Base-by-base conservation (phyloP, 2,888 invertebrate species). In the Platycnemis pennipes region DNA sequence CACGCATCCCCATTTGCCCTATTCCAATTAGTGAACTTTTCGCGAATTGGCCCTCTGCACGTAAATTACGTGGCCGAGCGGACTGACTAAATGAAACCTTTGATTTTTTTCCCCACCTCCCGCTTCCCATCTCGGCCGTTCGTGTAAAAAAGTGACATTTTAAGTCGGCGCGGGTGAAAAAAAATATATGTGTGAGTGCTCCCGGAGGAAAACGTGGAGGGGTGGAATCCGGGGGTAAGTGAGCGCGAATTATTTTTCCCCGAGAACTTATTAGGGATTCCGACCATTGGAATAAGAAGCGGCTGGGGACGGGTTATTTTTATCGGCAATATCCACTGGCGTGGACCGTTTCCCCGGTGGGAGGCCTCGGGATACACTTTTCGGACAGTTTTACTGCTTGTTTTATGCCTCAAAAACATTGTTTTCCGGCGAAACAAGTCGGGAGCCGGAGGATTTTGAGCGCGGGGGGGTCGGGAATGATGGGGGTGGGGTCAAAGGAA, bases 381-480 rank as follows among this genome's bases (percentile, higher is more conserved):
- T 44, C 91, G 63, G 91, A 91, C 91, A 91, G 91, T 91, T 91
- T 91, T 91, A 91, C 63, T 63, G 44, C 69, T 91, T 91, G 91
- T 91, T 91, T 91, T 91, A 91, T 91, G 91, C 63, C 63, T 69
- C 63, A 42, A 63, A 56, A 53, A 77, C 63, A 44, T 91, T 44
- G 91, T 91, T 91, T n/a, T 69, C 91, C 91, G n/a, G 26, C 56
- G 69, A 91, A 91, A 91, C 91, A 69, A 91, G 91, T 91, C 56
- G 91, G 63, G 63, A 63, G 31, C 63, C 22, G 0, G 87, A 87
- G 87, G 63, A 69, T 77, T n/a, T 44, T 63, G 77, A 77, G 77
- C 19, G 87, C 26, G 5, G 37, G 37, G 7, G 11, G 77, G 49
- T 49, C 49, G 49, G 49, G 63, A 26, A 13, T 7, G n/a, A 63